Evolutionary conservation across 2,888 invertebrate genomes (phyloP), one percentile per base, ranked within the genome.

Genomic region (Caenorhabditis sinica): DNA sequence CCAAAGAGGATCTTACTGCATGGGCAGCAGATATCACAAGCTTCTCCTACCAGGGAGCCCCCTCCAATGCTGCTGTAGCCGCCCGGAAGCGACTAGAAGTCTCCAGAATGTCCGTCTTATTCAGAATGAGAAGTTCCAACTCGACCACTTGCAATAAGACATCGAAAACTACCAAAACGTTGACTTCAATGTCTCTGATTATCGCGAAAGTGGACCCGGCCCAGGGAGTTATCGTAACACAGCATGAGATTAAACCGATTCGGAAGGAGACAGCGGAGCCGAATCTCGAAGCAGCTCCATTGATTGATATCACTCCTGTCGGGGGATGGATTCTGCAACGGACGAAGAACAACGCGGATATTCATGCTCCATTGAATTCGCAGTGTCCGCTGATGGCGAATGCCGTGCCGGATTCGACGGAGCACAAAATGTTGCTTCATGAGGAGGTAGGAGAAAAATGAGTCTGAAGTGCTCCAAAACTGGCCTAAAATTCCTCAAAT

Each of bases 21-120:
- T 91, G 92, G 90, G 92, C 92, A 4, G 79, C 88, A 1, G 92
- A 92, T 80, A 84, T 92, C 73, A 86, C 83, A 0, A 66, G 60
- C 20, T 65, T 81, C 58, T 51, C 69, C 15, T 82, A 72, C 23
- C 40, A 36, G 0, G 49, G 61, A 17, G 20, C 82, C 3, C 20
- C 82, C 25, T 65, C 85, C 0, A 28, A 58, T 8, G 58, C 83
- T 8, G 51, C 83, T 1, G 40, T 61, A 3, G 61, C 74, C 15
- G 79, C 82, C n/a, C 23, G 77, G 4, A 58, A 74, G 15, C 72
- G 83, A 0, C 51, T 86, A 2, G 88, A 87, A 23, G 76, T 74
- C 6, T 82, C 83, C 0, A 51, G 86, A 36, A 82, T 89, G 61
- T 80, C 88, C 11, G 82, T 91, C n/a, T 68, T 82, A 58, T 88